Evolutionary conservation across 2,797 vertebrate genomes (phyloP).

Genomic region (Etheostoma nigrum): DNA sequence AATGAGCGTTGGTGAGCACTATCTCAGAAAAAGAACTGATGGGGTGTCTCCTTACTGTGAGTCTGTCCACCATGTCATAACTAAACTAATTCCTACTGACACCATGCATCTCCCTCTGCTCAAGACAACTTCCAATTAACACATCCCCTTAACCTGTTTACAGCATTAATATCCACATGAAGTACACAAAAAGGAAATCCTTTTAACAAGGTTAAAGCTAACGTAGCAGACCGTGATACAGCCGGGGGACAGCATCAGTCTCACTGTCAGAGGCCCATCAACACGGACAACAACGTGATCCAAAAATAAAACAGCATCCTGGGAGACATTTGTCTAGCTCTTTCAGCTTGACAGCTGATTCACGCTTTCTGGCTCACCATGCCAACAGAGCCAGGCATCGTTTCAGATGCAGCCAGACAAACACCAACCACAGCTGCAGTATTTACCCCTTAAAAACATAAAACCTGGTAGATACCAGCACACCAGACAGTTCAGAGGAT

Average conservation of each 20-base stretch:
- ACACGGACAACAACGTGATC: conserved; percentile 65
- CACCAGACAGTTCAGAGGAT: not conserved
- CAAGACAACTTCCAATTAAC: conserved; percentile 12
- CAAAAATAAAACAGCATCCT: conserved; percentile 81
- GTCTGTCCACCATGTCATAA: conserved; percentile 23
- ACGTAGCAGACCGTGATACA: conserved; percentile 35
- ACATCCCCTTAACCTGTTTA: not conserved
- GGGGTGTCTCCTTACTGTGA: conserved; percentile 13
- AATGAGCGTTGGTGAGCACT: conserved; percentile 21
- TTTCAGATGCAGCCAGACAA: conserved; percentile 33
- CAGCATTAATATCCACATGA: conserved; percentile 17
- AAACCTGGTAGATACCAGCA: conserved; percentile 3
- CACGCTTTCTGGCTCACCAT: conserved; percentile 49
- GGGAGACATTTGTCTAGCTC: conserved; percentile 72
- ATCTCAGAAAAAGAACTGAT: conserved; percentile 18
- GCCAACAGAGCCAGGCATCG: conserved; percentile 41
- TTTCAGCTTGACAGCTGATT: conserved; percentile 72
- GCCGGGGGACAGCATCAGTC: conserved; percentile 70
- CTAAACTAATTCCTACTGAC: conserved; percentile 26
- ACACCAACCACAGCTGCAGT: conserved; percentile 37
- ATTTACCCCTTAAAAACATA: not conserved
- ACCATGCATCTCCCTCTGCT: conserved; percentile 7
- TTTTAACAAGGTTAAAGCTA: conserved; percentile 41
- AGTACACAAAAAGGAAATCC: conserved; percentile 25
- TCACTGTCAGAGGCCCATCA: conserved; percentile 76